Percentiles rank a stretch among this genome's conserved stretches.
Evolutionary conservation across 2,797 vertebrate species (phyloP).

Genomic region (Acridotheres tristis): DNA sequence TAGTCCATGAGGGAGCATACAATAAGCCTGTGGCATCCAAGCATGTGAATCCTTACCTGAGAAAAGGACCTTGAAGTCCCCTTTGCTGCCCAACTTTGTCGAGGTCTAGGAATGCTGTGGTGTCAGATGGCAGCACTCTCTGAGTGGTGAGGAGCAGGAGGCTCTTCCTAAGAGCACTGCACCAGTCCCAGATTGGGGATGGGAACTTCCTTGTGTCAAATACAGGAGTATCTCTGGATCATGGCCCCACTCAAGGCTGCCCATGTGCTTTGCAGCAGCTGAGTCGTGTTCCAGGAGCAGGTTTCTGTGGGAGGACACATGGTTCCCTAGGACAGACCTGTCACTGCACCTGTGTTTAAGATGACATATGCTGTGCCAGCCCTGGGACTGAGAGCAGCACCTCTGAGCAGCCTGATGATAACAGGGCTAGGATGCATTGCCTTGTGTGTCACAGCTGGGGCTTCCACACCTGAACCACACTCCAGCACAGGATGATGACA

Average conservation of each 20-base stretch:
- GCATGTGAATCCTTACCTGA: background rate
- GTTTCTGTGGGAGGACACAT: background rate
- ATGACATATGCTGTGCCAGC: background rate
- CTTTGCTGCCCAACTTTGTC: background rate
- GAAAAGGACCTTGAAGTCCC: background rate
- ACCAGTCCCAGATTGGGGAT: accelerated
- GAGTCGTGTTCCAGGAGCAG: background rate
- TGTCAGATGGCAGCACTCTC: background rate
- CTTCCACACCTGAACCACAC: background rate
- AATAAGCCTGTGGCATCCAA: background rate
- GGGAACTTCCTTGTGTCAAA: background rate
- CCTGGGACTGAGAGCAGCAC: background rate
- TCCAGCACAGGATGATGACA: accelerated
- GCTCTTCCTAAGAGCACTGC: background rate
- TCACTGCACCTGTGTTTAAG: background rate
- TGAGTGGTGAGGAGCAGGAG: background rate
- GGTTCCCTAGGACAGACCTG: background rate
- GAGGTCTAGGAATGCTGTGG: background rate
- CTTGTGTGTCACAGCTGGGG: accelerated
- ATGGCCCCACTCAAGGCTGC: background rate
- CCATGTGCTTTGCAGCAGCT: background rate
- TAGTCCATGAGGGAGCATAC: background rate
- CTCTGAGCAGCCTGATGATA: background rate
- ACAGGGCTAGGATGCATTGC: background rate
- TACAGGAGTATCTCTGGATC: background rate